Evolutionary conservation across 92 coral and sea anemone genomes (phyloP).

Genomic region (Virgularia gustaviana): DNA sequence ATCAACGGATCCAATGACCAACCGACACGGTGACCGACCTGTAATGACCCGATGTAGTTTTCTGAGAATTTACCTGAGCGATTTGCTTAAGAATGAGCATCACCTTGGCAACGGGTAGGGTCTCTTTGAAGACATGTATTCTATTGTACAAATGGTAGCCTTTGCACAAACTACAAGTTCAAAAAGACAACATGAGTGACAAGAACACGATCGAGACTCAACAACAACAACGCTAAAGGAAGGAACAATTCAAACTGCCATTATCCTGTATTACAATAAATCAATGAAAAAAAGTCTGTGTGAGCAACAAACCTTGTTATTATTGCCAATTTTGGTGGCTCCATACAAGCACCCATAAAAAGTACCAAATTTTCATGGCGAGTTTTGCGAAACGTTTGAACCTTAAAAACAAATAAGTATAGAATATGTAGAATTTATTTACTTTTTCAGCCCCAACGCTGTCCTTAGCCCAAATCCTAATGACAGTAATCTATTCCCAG

Average conservation of each 20-base stretch:
- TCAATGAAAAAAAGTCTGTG: too few relatives aligned
- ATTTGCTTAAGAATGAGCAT: constrained; percentile 80
- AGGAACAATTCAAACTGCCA: too few relatives aligned
- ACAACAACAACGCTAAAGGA: not conserved
- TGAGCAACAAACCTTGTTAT: constrained; percentile 84
- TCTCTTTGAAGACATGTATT: constrained; percentile 82
- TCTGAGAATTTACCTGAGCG: constrained; percentile 71
- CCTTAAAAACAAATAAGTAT: constrained; percentile 52
- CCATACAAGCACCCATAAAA: constrained; percentile 99
- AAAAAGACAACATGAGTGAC: not conserved
- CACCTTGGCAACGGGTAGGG: constrained; percentile 67
- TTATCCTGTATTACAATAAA: too few relatives aligned
- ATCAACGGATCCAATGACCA: not conserved
- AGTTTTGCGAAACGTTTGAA: constrained; percentile 89
- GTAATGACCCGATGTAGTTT: not conserved
- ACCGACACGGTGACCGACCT: not conserved
- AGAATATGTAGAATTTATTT: not conserved
- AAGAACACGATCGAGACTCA: not conserved
- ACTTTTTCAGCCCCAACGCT: too few relatives aligned
- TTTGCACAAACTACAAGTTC: constrained; percentile 71
- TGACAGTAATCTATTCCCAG: too few relatives aligned
- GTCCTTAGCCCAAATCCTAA: too few relatives aligned
- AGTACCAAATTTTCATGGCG: constrained; percentile 93
- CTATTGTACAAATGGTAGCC: constrained; percentile 81
- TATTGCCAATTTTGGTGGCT: constrained; percentile 92